These are phyloP conservation scores for Patella caerulea DNA, from an alignment of 2,888 invertebrate genomes.

Conservation along the genomic window DNA sequence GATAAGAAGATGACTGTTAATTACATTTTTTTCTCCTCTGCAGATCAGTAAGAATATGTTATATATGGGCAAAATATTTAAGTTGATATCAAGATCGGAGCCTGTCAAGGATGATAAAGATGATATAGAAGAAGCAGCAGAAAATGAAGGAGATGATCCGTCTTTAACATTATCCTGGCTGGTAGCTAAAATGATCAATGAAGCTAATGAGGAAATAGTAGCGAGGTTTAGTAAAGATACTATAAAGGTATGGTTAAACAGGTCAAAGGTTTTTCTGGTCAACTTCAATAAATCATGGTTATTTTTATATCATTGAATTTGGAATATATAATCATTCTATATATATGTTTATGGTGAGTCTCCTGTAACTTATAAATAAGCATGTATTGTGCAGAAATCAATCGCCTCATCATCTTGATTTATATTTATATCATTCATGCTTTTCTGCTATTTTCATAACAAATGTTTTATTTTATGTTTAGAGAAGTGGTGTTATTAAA, in stretches of 20 bases:
- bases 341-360: no score
- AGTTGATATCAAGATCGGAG: slow-evolving; percentile 18
- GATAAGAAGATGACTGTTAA: no score
- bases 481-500: slow-evolving; percentile 86
- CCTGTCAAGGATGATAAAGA: background rate
- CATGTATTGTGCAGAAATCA: no score
- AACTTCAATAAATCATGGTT: no score
- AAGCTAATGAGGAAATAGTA: slow-evolving; percentile 85
- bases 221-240: slow-evolving; percentile 78
- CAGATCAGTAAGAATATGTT: slow-evolving; percentile 81
- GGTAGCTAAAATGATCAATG: slow-evolving; percentile 81
- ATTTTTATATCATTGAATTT: no score
- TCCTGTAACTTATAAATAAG: no score
- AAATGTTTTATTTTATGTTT: slow-evolving; percentile 51
- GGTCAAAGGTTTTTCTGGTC: no score
- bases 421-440: no score
- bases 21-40: background rate
- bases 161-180: slow-evolving; percentile 60
- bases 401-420: no score
- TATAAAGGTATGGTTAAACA: slow-evolving; percentile 77
- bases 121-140: slow-evolving; percentile 20
- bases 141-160: slow-evolving; percentile 24
- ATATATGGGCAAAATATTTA: slow-evolving; percentile 78
- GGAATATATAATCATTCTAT: no score
- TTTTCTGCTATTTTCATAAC: no score